A percentile compares a stretch with the other conserved stretches of the same genome.
Evolutionary conservation across 2,113 vertebrate genomes (phyloP).

Genomic region (Fregetta grallaria): DNA sequence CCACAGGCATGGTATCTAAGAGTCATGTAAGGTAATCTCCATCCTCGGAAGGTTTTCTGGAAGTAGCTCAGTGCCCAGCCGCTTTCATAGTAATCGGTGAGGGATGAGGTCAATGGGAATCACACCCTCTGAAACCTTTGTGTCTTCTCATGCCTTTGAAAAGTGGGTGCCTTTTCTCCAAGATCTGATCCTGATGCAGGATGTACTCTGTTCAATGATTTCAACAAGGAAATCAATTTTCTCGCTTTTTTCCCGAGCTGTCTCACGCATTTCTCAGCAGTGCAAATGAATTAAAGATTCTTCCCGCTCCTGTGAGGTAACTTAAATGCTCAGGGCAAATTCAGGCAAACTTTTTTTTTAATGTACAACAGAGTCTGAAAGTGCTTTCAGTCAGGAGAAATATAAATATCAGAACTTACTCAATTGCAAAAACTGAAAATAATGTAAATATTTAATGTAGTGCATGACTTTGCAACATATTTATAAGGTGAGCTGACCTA

Average conservation of each 20-base stretch:
- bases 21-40: background rate
- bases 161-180: background rate
- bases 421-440: conserved; percentile 52
- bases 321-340: background rate
- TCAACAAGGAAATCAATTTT: background rate
- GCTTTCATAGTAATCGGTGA: background rate
- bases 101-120: background rate
- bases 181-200: background rate
- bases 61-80: background rate
- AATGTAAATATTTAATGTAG: conserved; percentile 61
- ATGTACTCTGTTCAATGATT: background rate
- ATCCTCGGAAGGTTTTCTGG: background rate
- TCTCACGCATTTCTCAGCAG: background rate
- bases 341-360: background rate
- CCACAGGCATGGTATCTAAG: background rate
- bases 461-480: conserved; percentile 49
- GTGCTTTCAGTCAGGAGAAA: conserved; percentile 30
- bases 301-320: background rate
- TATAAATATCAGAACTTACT: conserved; percentile 47
- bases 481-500: conserved; percentile 65
- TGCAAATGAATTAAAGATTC: background rate
- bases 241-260: background rate
- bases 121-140: background rate
- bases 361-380: background rate
- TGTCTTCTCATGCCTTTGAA: background rate